Evolutionary conservation across 2,888 invertebrate genomes (phyloP), one percentile per base, ranked within the genome.

Genomic region (Cristatella mucedo): DNA sequence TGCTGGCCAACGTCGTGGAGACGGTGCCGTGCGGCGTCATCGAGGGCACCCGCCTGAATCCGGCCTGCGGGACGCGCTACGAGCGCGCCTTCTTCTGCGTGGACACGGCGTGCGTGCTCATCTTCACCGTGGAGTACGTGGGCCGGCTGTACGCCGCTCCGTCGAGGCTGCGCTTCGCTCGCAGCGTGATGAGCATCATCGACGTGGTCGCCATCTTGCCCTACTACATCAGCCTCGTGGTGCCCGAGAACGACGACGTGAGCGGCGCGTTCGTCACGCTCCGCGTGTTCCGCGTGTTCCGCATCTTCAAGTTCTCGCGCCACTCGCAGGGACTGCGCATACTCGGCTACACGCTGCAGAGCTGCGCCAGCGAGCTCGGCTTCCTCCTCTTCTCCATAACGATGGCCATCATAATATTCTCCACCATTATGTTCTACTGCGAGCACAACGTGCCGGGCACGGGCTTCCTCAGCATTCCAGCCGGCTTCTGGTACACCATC

Each of bases 331-430:
- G 97, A 41, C 74, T 99, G 44, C 76, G 97, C 50, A 99, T 99
- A 67, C 77, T 99, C 53, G 97, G 97, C 48, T 99, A 99, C 71
- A 99, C 97, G 45, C 76, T 99, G 51, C 97, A 97, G 73, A 87
- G 87, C 45, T 95, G 95, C 72, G 93, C 93, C 67, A 89, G 87
- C 67, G 95, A 95, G 72, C 76, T 99, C 54, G 97, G 97, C 51
- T 99, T 99, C 73, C 77, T 99, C 48, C 91, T 97, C 45, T 99
- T 99, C 71, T 97, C 95, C 21, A 73, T 99, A 60, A 91, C 93
- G 49, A 95, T 97, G 95, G 97, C 97, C 58, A 97, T 99, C 68
- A 95, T 99, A 60, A 99, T 99, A 61, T 99, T 99, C 69, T 95
- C 97, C 48, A 99, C 97, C 29, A 91, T 99, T 55, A 99, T 99